phyloP scores from a whole-genome alignment of 2,797 vertebrate genomes.

The Siniperca scherzeri region DNA sequence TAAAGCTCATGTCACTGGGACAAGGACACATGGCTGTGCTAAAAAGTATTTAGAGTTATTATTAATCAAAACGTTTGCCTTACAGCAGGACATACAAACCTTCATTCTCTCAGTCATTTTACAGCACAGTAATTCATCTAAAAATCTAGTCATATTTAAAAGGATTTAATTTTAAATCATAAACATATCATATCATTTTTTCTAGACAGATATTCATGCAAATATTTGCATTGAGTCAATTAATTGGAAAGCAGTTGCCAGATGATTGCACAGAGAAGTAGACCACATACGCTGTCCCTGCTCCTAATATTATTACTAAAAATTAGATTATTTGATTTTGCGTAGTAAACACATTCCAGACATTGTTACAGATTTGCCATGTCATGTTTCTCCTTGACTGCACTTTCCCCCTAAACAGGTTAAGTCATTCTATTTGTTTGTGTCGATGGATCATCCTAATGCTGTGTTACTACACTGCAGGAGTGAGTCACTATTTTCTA shows the following conservation, averaged over 20 bases:
- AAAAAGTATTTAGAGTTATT: not conserved
- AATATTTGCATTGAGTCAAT: not conserved
- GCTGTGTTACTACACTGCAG: conserved; percentile 34
- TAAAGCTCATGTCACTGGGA: conserved; percentile 12
- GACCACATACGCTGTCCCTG: not conserved
- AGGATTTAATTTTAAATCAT: not conserved
- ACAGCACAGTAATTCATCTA: not conserved
- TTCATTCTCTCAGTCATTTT: not conserved
- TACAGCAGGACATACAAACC: not conserved
- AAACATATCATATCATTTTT: not conserved
- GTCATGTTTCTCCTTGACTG: conserved; percentile 51
- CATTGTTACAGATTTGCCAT: conserved; percentile 55
- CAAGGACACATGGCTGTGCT: not conserved
- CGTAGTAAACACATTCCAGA: conserved; percentile 66
- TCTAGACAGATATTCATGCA: not conserved
- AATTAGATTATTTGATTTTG: conserved; percentile 58
- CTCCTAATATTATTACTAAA: conserved; percentile 46
- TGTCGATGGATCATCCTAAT: conserved; percentile 45
- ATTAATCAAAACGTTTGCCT: not conserved
- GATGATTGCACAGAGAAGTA: not conserved
- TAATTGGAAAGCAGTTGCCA: not conserved
- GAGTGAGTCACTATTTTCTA: conserved; percentile 42
- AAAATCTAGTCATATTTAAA: not conserved
- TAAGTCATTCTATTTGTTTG: conserved; percentile 58
- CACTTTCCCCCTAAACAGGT: conserved; percentile 47